Conservation (phyloP, 2,113 vertebrate species). For the Centropristis striata region DNA sequence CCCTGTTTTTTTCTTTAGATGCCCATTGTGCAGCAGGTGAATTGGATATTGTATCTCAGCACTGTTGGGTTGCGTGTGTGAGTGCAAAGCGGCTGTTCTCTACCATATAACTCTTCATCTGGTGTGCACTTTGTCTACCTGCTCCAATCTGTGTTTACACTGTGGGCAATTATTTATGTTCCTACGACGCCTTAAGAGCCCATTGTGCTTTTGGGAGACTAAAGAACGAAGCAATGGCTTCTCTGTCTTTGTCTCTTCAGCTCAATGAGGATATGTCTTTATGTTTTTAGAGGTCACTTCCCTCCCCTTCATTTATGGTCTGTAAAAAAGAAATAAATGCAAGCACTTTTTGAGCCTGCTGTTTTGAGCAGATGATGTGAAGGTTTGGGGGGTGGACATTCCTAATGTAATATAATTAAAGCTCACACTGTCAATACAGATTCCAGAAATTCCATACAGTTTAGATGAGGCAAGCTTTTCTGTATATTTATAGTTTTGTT, state of each 20-base stretch:
- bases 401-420: conserved; percentile 6
- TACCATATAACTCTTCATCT: conserved; percentile 92
- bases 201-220: conserved; percentile 81
- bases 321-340: background rate
- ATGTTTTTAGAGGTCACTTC: background rate
- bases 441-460: conserved; percentile 79
- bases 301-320: conserved; percentile 24
- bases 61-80: conserved; percentile 98
- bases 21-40: conserved; percentile 96
- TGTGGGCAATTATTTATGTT: conserved; percentile 84
- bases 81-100: conserved; percentile 97
- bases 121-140: conserved; percentile 88
- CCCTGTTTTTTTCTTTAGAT: conserved; percentile 99
- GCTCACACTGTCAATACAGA: conserved; percentile 91
- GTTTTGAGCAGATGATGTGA: conserved; percentile 6
- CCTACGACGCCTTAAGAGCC: background rate
- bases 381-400: conserved; percentile 8
- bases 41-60: conserved; percentile 99
- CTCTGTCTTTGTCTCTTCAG: conserved; percentile 21
- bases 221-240: conserved; percentile 80
- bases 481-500: conserved; percentile 64
- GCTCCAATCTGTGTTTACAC: conserved; percentile 90
- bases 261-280: conserved; percentile 9
- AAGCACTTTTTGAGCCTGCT: conserved; percentile 6
- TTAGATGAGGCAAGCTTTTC: conserved; percentile 55